A percentile compares a stretch with the other conserved stretches of the same genome.
phyloP scores from a whole-genome alignment of 2,797 vertebrate species.

The Gallinago stenura region DNA sequence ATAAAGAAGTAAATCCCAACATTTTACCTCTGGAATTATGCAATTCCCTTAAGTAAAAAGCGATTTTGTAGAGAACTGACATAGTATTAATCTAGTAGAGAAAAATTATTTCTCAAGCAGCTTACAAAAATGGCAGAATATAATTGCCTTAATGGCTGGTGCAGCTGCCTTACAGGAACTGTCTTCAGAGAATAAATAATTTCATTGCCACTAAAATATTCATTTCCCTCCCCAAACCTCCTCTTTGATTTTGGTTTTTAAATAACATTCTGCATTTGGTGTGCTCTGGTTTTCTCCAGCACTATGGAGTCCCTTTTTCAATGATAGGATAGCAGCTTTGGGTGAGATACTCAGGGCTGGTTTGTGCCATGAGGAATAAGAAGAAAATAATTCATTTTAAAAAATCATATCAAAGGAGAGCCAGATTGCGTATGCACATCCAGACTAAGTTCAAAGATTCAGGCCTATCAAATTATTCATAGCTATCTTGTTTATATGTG shows the following conservation, averaged over 20 bases:
- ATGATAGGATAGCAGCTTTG: background rate
- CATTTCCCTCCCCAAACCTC: background rate
- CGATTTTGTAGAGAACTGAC: background rate
- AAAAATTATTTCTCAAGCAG: conserved; percentile 28
- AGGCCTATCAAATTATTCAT: background rate
- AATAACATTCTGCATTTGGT: background rate
- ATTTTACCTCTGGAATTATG: background rate
- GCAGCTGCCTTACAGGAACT: background rate
- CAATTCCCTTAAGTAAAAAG: background rate
- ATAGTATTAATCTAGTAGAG: background rate
- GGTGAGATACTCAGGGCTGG: background rate
- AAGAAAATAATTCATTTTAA: background rate
- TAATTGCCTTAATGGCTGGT: conserved; percentile 34
- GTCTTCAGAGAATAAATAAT: conserved; percentile 26
- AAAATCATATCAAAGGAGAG: background rate
- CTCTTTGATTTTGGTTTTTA: background rate
- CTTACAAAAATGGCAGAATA: conserved; percentile 4
- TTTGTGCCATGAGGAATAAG: background rate
- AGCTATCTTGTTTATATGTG: background rate
- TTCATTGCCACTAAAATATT: conserved; percentile 44
- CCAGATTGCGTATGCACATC: background rate
- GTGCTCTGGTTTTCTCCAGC: background rate
- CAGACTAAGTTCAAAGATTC: conserved; percentile 3
- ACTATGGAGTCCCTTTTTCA: background rate
- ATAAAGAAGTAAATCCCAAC: background rate